Evolutionary conservation across 2,888 invertebrate genomes (phyloP), one percentile per base, ranked within the genome.

Genomic region (Acronicta leporina): DNA sequence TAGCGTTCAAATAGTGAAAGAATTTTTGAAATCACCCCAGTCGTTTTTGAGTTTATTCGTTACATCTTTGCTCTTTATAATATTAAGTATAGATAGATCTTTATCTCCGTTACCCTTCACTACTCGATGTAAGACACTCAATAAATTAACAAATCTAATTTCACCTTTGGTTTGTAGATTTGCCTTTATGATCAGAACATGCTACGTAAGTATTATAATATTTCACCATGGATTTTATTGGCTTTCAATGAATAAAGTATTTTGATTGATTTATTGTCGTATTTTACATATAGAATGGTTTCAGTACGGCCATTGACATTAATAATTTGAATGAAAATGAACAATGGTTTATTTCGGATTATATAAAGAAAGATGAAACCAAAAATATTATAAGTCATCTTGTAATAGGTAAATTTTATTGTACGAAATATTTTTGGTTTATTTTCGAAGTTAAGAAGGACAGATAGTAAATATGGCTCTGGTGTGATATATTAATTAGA

Each of bases 221-320:
- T 13, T 33, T 11, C 9, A 46, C 52, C 38, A 45, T 41, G 25
- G 41, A 5, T 41, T 48, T 30, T 48, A 4, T 30, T 33, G 40
- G 16, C 9, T 64, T 52, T 38, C 5, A 41, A 41, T 25, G 41
- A 42, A 45, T 15, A 30, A 38, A 52, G 20, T 14, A n/a, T 8
- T 20, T 53, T 62, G 53, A 48, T 48, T 62, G 40, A 68, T 54
- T 33, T 16, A 38, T 45, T 62, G 25, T 35, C 11, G 7, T 33
- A 61, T 52, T 63, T 68, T 40, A n/a, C 10, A 60, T 60, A 44
- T 47, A 43, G 46, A 59, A 46, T 43, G 46, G 10, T 38, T 47
- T 52, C 9, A 47, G 30, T 5, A 9, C 10, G 4, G 14, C 0
- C 30, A 33, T 46, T 46, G 14, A 10, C 14, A n/a, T 33, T 46